phyloP scores from a whole-genome alignment of 1,140 invertebrate genomes.

The Oedothorax gibbosus region DNA sequence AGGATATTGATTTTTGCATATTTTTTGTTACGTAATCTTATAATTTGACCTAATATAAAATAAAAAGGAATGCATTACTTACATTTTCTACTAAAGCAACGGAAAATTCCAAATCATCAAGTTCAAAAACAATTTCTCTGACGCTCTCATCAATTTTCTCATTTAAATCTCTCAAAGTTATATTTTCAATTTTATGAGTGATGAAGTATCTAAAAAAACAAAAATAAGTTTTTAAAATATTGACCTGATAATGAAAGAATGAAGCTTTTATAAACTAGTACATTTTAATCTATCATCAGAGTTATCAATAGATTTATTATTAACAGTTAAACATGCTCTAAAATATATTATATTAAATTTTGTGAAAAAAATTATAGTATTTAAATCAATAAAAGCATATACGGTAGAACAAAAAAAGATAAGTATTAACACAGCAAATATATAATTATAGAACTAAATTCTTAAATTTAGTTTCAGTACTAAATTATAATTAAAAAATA shows the following conservation, averaged over 20 bases:
- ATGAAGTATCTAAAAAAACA: constrained; percentile 7
- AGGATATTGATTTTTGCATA: not conserved
- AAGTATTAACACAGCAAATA: too few species aligned
- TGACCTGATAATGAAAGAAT: not conserved
- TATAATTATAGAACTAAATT: too few species aligned
- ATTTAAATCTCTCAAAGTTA: not conserved
- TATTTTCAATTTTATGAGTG: not conserved
- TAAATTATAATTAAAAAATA: too few species aligned
- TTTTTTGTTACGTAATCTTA: not conserved
- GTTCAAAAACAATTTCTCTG: constrained; percentile 17
- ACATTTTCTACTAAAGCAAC: constrained; percentile 34
- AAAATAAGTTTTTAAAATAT: not conserved
- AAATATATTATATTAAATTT: not conserved
- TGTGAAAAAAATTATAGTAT: not conserved
- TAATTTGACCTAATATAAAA: not conserved
- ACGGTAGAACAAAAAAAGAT: too few species aligned
- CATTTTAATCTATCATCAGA: not conserved
- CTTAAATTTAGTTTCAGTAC: too few species aligned
- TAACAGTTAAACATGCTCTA: not conserved
- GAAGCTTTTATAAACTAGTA: not conserved
- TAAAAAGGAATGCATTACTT: not conserved
- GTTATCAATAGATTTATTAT: not conserved
- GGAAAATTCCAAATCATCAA: constrained; percentile 40
- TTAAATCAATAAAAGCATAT: too few species aligned
- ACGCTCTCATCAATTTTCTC: constrained; percentile 1